phyloP scores from a whole-genome alignment of 2,888 invertebrate species.

The Morinoia aosen region DNA sequence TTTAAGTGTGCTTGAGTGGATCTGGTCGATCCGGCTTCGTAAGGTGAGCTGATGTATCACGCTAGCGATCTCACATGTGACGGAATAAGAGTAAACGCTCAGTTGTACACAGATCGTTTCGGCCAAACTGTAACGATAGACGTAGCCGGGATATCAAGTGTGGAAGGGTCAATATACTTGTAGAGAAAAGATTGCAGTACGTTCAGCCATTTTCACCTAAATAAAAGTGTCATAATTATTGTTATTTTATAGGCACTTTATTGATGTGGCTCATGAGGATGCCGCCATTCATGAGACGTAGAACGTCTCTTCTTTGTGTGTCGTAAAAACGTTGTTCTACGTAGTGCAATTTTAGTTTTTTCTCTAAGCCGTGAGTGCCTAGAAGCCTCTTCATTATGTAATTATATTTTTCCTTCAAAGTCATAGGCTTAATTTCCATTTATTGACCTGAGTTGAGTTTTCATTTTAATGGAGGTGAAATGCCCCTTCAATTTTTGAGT shows the following conservation, averaged over 20 bases:
- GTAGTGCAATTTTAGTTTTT: neutral
- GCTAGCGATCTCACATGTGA: neutral
- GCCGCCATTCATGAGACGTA: neutral
- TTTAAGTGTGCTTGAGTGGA: no score
- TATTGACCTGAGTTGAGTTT: neutral
- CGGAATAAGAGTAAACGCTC: neutral
- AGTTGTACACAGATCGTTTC: neutral
- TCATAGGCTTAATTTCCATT: neutral
- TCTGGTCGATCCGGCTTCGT: no score
- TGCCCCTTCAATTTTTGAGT: neutral
- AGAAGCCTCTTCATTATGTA: neutral
- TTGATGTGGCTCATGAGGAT: neutral
- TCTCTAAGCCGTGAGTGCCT: neutral
- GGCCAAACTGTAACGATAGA: no score
- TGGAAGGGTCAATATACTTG: neutral
- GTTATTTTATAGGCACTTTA: neutral
- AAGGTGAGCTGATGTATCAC: neutral
- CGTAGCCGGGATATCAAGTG: neutral
- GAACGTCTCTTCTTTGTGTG: neutral
- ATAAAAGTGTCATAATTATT: neutral
- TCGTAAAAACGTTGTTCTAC: neutral
- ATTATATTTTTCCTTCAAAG: neutral
- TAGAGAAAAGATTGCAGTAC: neutral
- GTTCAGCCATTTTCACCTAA: neutral
- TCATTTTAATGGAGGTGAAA: neutral